phyloP scores from a whole-genome alignment of 2,888 invertebrate genomes.

The Tenthredo livida region DNA sequence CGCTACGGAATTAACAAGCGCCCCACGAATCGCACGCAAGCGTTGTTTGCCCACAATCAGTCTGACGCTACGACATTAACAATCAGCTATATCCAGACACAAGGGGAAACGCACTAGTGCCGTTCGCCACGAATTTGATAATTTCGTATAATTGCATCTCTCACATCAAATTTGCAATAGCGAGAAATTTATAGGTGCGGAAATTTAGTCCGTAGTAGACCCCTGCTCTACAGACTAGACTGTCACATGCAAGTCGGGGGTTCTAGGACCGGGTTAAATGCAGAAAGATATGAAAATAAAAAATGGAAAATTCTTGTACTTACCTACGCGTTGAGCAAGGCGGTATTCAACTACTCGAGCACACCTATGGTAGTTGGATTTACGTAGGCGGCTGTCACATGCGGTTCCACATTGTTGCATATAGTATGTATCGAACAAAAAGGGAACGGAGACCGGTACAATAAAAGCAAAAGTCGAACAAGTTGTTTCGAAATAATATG shows the following conservation, averaged over 20 bases:
- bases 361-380: not conserved
- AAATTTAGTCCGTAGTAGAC: not conserved
- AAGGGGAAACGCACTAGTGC: not conserved
- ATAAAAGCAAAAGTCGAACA: conserved; percentile 18
- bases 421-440: not conserved
- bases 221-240: not conserved
- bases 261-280: not conserved
- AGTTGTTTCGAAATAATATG: conserved; percentile 24
- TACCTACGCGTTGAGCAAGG: conserved; percentile 19
- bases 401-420: conserved; percentile 9
- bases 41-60: conserved; percentile 41
- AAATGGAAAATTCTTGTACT: not conserved
- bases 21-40: conserved; percentile 19
- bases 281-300: not conserved
- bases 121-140: not conserved
- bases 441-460: conserved; percentile 10
- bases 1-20: not conserved
- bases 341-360: not conserved
- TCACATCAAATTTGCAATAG: not conserved
- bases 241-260: not conserved
- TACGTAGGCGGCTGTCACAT: conserved; percentile 16
- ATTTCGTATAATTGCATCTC: not conserved
- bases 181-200: not conserved
- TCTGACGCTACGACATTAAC: not conserved
- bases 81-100: not conserved